Evolutionary conservation across 1,140 invertebrate species (phyloP).

Genomic region (Euschistus heros): DNA sequence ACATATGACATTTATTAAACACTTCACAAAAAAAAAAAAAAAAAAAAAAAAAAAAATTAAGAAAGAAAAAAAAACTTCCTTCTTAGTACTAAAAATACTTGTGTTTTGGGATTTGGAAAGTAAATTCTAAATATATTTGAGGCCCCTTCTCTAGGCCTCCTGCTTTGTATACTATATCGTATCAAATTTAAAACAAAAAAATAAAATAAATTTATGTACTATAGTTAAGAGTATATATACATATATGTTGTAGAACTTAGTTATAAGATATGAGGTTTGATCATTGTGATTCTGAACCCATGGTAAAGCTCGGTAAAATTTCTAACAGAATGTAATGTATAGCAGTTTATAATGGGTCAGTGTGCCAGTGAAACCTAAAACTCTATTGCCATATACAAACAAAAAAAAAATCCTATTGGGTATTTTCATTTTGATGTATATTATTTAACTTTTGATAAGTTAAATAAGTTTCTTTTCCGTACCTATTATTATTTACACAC

Average conservation of each 20-base stretch:
- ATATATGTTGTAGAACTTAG: slow-evolving; percentile 11
- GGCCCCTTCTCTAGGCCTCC: background rate
- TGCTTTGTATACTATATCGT: background rate
- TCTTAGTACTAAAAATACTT: background rate
- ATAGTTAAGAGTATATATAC: background rate
- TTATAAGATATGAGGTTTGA: slow-evolving; percentile 12
- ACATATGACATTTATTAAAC: slow-evolving; percentile 12
- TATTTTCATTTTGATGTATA: background rate
- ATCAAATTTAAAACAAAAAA: background rate
- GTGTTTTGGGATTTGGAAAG: slow-evolving; percentile 4
- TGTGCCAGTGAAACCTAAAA: background rate
- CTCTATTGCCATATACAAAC: no score
- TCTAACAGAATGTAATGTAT: slow-evolving; percentile 7
- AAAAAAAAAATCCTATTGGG: no score
- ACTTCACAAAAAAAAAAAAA: background rate
- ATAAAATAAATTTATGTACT: background rate
- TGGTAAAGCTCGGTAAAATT: slow-evolving; percentile 15
- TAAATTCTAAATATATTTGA: background rate
- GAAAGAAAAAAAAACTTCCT: background rate
- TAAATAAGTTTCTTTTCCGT: background rate
- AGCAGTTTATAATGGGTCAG: background rate
- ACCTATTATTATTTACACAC: background rate
- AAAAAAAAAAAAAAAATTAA: background rate
- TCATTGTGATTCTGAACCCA: slow-evolving; percentile 13
- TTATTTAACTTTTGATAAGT: background rate